These are phyloP conservation scores for Microctonus brassicae DNA, from an alignment of 2,888 invertebrate species.

Conservation along the genomic window DNA sequence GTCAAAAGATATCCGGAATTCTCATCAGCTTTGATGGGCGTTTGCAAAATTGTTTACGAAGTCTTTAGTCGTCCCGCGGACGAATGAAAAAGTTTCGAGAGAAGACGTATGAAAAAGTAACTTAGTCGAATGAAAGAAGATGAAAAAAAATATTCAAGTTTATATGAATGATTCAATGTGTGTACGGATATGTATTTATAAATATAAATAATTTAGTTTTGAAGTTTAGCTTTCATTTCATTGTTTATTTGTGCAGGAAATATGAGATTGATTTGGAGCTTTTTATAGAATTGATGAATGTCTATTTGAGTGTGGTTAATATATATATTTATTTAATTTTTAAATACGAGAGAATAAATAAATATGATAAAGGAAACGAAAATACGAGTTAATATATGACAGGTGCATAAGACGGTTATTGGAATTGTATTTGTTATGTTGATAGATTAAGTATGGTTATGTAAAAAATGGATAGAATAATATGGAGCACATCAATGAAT, in stretches of 20 bases:
- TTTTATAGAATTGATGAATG: not conserved
- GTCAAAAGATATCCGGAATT: slow-evolving; percentile 25
- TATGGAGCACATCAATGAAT: not conserved
- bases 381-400: no score
- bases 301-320: no score
- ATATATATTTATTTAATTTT: not conserved
- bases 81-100: not conserved
- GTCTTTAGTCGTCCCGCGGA: not conserved
- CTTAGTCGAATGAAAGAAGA: no score
- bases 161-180: no score
- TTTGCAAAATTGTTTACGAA: slow-evolving; percentile 29
- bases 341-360: not conserved
- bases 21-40: slow-evolving; percentile 30
- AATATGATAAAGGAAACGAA: no score
- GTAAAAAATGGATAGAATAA: not conserved
- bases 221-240: not conserved
- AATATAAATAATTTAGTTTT: not conserved
- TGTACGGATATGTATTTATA: not conserved
- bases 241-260: not conserved
- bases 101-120: not conserved
- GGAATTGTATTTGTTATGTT: not conserved
- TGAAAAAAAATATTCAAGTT: no score
- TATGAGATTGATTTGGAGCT: not conserved
- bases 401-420: not conserved
- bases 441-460: not conserved